phyloP scores from a whole-genome alignment of 2,888 invertebrate species.

The Craniophora ligustri region DNA sequence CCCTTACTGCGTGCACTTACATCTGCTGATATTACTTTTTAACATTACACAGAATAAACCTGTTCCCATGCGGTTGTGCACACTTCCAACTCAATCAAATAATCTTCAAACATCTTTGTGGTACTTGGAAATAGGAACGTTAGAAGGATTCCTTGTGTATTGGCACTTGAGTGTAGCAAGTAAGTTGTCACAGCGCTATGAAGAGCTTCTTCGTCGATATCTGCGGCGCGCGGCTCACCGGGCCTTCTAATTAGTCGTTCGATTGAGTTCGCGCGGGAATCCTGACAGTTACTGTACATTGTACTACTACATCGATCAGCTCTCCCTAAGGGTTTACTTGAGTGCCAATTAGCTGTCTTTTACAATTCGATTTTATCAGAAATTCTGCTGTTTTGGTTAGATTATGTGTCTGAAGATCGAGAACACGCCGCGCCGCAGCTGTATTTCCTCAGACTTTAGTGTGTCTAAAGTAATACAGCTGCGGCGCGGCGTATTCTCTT shows the following conservation, averaged over 20 bases:
- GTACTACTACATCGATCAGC: neutral
- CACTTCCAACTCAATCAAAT: conserved; percentile 3
- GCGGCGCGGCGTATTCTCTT: too few species aligned
- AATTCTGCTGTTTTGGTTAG: neutral
- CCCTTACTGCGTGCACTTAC: neutral
- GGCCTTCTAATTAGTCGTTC: conserved; percentile 16
- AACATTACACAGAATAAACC: neutral
- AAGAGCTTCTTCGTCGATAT: conserved; percentile 16
- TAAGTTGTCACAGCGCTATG: too few species aligned
- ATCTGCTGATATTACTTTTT: neutral
- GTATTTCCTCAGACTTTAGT: too few species aligned
- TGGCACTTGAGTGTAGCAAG: neutral
- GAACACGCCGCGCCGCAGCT: too few species aligned
- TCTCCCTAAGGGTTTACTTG: neutral
- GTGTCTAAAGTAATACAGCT: too few species aligned
- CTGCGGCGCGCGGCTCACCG: neutral
- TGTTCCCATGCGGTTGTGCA: neutral
- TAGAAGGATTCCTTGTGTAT: conserved; percentile 1
- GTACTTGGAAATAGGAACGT: conserved; percentile 12
- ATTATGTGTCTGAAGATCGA: neutral
- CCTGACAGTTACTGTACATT: conserved; percentile 1
- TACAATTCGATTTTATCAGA: neutral
- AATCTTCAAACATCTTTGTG: neutral
- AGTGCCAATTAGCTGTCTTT: conserved; percentile 8
- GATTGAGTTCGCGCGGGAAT: conserved; percentile 11